Conservation (phyloP, 2,888 invertebrate species). For the Allacma fusca region DNA sequence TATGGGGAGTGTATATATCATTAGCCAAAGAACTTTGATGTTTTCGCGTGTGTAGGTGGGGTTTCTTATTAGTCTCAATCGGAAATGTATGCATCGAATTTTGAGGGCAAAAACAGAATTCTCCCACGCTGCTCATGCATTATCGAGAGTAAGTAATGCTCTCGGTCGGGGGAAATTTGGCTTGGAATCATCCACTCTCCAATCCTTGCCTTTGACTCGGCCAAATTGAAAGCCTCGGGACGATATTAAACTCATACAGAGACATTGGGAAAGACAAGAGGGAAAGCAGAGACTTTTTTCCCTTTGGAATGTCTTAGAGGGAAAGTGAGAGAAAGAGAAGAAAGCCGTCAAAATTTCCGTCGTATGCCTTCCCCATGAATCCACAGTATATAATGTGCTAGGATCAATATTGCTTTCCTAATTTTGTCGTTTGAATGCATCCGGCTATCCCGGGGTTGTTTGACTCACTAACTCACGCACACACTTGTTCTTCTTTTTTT, state of each 20-base stretch:
- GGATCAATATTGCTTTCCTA: slow-evolving; percentile 43
- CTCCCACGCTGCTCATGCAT: not conserved
- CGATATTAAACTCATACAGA: not conserved
- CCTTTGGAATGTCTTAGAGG: slow-evolving; percentile 12
- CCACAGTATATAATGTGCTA: slow-evolving; percentile 19
- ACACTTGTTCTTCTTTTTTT: slow-evolving; percentile 3
- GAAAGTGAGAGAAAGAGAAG: slow-evolving; percentile 5
- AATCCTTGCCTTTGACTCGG: slow-evolving; percentile 15
- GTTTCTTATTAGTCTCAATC: too few relatives aligned
- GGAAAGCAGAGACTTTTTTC: not conserved
- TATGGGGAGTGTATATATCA: too few relatives aligned
- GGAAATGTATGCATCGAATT: too few relatives aligned
- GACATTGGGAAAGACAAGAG: not conserved
- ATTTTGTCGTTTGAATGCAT: slow-evolving; percentile 46
- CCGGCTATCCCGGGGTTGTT: slow-evolving; percentile 28
- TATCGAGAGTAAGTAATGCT: not conserved
- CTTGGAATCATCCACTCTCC: not conserved
- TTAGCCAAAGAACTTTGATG: too few relatives aligned
- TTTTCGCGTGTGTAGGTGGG: too few relatives aligned
- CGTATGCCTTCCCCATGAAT: slow-evolving; percentile 14
- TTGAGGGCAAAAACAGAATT: not conserved
- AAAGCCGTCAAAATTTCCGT: slow-evolving; percentile 10
- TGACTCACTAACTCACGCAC: slow-evolving; percentile 33
- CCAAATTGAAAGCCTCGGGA: not conserved
- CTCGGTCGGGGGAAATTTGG: not conserved